These are phyloP conservation scores for Miichthys miiuy DNA, from an alignment of 2,797 vertebrate genomes.

Conservation along the genomic window DNA sequence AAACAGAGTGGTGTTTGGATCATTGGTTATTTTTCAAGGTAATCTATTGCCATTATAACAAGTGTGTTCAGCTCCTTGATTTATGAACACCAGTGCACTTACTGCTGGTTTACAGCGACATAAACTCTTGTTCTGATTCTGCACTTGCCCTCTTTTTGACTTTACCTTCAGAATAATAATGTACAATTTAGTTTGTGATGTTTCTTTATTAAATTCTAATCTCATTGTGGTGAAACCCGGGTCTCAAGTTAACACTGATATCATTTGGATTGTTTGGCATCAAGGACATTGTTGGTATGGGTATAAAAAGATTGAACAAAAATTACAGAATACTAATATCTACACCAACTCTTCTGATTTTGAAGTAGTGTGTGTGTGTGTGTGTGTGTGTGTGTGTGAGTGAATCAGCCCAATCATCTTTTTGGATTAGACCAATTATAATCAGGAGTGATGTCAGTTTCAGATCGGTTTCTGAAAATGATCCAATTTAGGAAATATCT, in stretches of 20 bases:
- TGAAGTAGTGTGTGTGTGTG: slow-evolving; percentile 6
- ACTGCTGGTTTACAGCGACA: slow-evolving; percentile 31
- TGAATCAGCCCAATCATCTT: slow-evolving; percentile 20
- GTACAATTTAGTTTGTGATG: slow-evolving; percentile 8
- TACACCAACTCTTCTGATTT: slow-evolving; percentile 22
- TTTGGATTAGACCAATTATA: slow-evolving; percentile 30
- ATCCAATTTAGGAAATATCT: slow-evolving; percentile 7
- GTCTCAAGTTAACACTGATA: slow-evolving; percentile 1
- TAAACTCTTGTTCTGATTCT: slow-evolving; percentile 44
- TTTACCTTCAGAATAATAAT: slow-evolving; percentile 28
- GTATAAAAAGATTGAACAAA: slow-evolving; percentile 8
- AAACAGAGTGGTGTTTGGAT: not conserved
- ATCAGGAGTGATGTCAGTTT: slow-evolving; percentile 32
- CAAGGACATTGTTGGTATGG: slow-evolving; percentile 28
- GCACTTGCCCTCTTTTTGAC: slow-evolving; percentile 11
- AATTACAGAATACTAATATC: not conserved
- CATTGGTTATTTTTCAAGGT: slow-evolving; percentile 10
- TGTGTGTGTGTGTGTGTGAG: not conserved
- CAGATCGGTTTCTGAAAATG: slow-evolving; percentile 12
- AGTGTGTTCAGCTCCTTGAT: slow-evolving; percentile 36
- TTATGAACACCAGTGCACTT: slow-evolving; percentile 42
- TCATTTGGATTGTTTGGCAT: slow-evolving; percentile 25
- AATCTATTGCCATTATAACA: slow-evolving; percentile 17
- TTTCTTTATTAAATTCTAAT: slow-evolving; percentile 19
- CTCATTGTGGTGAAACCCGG: not conserved